These are phyloP conservation scores for Venustaconcha ellipsiformis DNA, from an alignment of 1,140 invertebrate species.

Conservation along the genomic window DNA sequence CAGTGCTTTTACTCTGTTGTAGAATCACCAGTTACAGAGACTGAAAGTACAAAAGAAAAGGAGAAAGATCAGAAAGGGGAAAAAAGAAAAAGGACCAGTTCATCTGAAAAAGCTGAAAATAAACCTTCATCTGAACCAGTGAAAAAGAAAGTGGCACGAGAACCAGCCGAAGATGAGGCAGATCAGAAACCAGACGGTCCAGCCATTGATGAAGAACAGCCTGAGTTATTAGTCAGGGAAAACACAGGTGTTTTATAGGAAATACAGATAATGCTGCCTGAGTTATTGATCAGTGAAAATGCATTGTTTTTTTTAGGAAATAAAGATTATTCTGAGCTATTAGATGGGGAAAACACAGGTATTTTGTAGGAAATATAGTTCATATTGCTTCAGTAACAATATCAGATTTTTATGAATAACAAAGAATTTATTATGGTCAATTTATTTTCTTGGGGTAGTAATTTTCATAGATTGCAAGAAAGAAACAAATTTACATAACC, in stretches of 20 bases:
- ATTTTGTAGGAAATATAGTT: not conserved
- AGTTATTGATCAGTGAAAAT: slow-evolving; percentile 25
- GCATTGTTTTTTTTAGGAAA: slow-evolving; percentile 2
- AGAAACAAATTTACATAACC: no score
- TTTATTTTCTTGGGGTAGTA: no score
- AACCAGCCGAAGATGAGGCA: not conserved
- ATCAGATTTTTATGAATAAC: not conserved
- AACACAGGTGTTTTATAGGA: not conserved
- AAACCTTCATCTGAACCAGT: not conserved
- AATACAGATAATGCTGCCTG: not conserved
- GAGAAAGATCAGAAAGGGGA: slow-evolving; percentile 16
- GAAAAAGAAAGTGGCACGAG: slow-evolving; percentile 3
- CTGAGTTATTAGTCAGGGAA: no score
- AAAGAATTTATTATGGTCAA: not conserved
- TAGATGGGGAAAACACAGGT: no score
- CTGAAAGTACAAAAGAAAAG: slow-evolving; percentile 4
- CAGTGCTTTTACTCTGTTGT: no score
- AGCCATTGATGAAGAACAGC: no score
- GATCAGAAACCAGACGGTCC: slow-evolving; percentile 7
- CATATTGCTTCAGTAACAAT: not conserved
- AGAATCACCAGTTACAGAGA: slow-evolving; percentile 10
- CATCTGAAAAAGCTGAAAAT: not conserved
- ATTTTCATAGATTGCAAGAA: no score
- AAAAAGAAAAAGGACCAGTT: not conserved
- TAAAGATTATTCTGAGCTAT: not conserved